A percentile compares a stretch with the other conserved stretches of the same genome.
Conservation (phyloP, 2,113 vertebrate species). For the Aythya baeri region DNA sequence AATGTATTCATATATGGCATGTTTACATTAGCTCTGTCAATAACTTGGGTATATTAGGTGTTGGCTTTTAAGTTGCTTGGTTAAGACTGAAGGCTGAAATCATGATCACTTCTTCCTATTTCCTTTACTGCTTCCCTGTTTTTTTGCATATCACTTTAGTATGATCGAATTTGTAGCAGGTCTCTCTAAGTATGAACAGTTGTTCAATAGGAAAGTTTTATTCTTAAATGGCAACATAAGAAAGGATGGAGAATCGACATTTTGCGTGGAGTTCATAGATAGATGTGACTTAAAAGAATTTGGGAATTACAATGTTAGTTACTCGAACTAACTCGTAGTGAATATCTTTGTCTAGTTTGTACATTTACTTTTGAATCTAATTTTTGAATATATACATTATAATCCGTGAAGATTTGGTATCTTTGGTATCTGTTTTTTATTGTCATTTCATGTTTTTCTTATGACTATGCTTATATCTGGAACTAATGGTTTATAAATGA, state of each 20-base stretch:
- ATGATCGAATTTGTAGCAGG: neutral
- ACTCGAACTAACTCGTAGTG: neutral
- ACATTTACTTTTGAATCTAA: neutral
- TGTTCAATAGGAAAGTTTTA: neutral
- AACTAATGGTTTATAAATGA: neutral
- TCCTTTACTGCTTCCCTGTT: neutral
- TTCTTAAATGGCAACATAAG: neutral
- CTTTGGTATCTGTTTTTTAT: neutral
- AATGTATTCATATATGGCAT: fast-evolving
- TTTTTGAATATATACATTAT: neutral
- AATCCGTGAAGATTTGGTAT: neutral
- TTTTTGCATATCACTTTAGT: neutral
- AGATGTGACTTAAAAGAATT: neutral
- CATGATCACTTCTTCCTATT: neutral
- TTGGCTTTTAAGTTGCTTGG: neutral
- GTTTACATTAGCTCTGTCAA: neutral
- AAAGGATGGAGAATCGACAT: neutral
- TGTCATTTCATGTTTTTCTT: neutral
- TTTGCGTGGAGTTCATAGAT: neutral
- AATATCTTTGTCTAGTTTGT: neutral
- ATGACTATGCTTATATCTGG: neutral
- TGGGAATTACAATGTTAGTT: neutral
- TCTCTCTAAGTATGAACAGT: fast-evolving
- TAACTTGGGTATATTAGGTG: neutral
- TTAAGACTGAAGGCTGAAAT: neutral